phyloP scores from a whole-genome alignment of 2,797 vertebrate species.

The Gymnothorax javanicus region DNA sequence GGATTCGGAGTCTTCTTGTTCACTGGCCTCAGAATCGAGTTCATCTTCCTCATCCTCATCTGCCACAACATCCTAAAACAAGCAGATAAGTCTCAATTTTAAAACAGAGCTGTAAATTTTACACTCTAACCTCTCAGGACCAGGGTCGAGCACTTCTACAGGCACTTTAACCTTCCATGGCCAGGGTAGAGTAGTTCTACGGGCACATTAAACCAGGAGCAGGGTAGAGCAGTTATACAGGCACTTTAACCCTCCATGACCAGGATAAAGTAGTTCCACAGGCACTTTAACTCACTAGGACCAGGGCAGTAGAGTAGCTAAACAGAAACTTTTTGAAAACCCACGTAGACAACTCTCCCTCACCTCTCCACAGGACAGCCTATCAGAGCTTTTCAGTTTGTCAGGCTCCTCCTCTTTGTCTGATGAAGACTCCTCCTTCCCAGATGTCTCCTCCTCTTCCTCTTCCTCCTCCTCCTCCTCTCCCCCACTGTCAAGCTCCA shows the following conservation, averaged over 20 bases:
- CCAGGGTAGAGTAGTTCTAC: background rate
- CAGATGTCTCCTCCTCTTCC: conserved; percentile 82
- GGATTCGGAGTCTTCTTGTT: conserved; percentile 81
- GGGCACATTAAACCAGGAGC: background rate
- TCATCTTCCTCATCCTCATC: conserved; percentile 72
- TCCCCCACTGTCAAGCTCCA: conserved; percentile 92
- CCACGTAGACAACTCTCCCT: conserved; percentile 17
- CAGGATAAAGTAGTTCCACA: background rate
- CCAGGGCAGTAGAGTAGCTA: background rate
- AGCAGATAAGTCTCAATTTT: background rate
- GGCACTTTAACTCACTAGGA: background rate
- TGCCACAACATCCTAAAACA: conserved; percentile 60
- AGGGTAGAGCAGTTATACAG: background rate
- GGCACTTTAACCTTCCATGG: background rate
- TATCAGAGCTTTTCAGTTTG: conserved; percentile 65
- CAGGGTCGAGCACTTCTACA: background rate
- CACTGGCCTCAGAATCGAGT: conserved; percentile 75
- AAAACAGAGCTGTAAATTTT: background rate
- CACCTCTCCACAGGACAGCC: conserved; percentile 74
- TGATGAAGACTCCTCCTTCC: conserved; percentile 70
- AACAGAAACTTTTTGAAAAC: background rate
- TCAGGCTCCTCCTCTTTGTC: conserved; percentile 80
- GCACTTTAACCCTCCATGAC: background rate
- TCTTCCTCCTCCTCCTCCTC: conserved; percentile 94
- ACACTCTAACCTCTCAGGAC: background rate